Conservation (phyloP, 2,797 vertebrate genomes). For the Gymnopithys bicolor region DNA sequence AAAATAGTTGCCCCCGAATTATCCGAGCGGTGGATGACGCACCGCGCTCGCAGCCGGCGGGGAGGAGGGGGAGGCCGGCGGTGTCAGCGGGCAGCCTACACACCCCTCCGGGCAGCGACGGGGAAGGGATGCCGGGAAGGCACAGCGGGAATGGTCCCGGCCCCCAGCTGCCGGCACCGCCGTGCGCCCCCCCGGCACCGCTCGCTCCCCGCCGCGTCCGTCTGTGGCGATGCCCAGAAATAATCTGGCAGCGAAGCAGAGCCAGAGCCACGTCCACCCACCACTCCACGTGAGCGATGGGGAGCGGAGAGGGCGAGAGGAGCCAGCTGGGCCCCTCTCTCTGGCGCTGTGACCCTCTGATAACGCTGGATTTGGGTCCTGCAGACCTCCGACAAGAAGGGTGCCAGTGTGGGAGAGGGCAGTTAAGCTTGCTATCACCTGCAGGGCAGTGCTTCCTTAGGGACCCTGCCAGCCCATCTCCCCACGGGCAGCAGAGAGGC, state of each 20-base stretch:
- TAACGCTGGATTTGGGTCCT: conserved; percentile 44
- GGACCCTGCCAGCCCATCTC: not conserved
- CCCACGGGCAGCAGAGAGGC: not conserved
- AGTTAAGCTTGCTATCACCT: conserved; percentile 21
- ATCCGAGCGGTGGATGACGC: not conserved
- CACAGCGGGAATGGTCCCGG: not conserved
- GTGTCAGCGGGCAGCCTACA: not conserved
- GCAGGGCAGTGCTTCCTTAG: not conserved
- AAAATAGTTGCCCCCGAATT: not conserved
- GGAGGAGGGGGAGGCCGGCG: not conserved
- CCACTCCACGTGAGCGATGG: conserved; percentile 4
- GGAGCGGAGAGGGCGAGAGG: not conserved
- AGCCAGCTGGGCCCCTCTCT: conserved; percentile 29
- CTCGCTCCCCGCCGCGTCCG: not conserved
- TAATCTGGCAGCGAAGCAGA: not conserved
- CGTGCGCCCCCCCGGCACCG: not conserved
- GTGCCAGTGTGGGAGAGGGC: not conserved
- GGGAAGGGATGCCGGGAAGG: not conserved
- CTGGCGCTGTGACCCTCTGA: not conserved
- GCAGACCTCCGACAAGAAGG: not conserved
- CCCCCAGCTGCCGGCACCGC: not conserved
- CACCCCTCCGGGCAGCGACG: not conserved
- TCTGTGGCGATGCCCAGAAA: conserved; percentile 41
- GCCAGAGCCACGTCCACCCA: not conserved
- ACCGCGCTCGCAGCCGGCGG: not conserved